A percentile compares a stretch with the other conserved stretches of the same genome.
Evolutionary conservation across 2,888 invertebrate species (phyloP).

Genomic region (Lithodes maja): DNA sequence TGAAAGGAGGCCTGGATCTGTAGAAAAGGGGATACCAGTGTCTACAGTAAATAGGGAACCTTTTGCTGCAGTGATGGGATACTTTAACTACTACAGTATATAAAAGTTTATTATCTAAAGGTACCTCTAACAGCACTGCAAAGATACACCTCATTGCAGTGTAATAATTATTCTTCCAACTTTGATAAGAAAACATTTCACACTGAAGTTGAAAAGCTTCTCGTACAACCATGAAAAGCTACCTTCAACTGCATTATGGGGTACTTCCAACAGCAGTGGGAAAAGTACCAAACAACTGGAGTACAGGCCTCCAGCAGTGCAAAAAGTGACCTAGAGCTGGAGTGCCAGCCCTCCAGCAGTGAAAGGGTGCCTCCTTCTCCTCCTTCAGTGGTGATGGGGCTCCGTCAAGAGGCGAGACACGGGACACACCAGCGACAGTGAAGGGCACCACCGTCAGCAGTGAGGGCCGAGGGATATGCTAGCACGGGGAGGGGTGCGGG

Average conservation of each 20-base stretch:
- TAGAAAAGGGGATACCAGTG: neutral
- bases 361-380: neutral
- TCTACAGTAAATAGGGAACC: neutral
- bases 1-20: neutral
- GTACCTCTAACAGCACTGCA: neutral
- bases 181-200: neutral
- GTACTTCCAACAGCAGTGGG: neutral
- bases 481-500: conserved; percentile 29
- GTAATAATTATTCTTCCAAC: neutral
- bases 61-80: neutral
- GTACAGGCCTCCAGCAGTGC: neutral
- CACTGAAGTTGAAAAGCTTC: neutral
- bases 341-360: neutral
- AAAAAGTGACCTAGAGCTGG: neutral
- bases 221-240: neutral
- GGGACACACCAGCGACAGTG: neutral
- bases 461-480: conserved; percentile 41
- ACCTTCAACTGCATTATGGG: neutral
- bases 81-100: neutral
- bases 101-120: neutral
- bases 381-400: neutral
- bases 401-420: neutral
- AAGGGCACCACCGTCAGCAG: conserved; percentile 1
- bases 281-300: neutral
- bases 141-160: neutral